Base-by-base conservation (phyloP, 2,888 invertebrate genomes). In the Lordiphosa fenestrarum region DNA sequence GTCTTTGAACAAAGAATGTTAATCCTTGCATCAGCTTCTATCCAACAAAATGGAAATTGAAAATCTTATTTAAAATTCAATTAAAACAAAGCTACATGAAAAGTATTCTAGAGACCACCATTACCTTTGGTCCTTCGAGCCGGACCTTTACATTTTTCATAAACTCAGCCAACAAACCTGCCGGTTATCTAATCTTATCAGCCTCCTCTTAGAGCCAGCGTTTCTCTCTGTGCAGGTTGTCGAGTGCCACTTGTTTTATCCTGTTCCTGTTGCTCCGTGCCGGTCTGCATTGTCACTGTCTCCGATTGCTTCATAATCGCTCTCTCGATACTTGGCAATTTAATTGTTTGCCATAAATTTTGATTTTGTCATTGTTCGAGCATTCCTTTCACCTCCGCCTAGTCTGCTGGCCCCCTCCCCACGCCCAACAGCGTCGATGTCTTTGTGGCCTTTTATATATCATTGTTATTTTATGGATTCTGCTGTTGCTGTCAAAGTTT, bases 261-360 rank as follows among this genome's bases (percentile, higher is more conserved):
- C 10, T 6, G 9, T 30, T 44, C 30, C 30, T 30, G 30, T 30
- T 7, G 30, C 30, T 15, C 30, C 21, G 9, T 25, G 25, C n/a
- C 12, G 10, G 15, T 37, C 9, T 25, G 37, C 21, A 48, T 7
- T 23, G 23, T 13, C 13, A 25, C 33, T 12, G 15, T 30, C 33
- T 13, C 12, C 7, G 35, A 51, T 33, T 42, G 41, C 55, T 38
- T 51, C 48, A 49, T 58, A 66, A 66, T 64, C 58, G 58, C 37
- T 60, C 66, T 65, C 65, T 60, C 51, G 65, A 58, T 58, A 53
- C 63, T 57, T 51, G 30, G 64, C 53, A 61, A 54, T 53, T 64
- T 77, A 77, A 77, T 77, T 77, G 74, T 68, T 72, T 40, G 70
- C 62, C 55, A 77, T 81, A 66, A 66, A 77, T 74, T 72, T 66